A percentile compares a stretch with the other conserved stretches of the same genome.
Evolutionary conservation across 35 echinoderm and acorn worm genomes (phyloP).

Genomic region (Ophiothrix spiculata): DNA sequence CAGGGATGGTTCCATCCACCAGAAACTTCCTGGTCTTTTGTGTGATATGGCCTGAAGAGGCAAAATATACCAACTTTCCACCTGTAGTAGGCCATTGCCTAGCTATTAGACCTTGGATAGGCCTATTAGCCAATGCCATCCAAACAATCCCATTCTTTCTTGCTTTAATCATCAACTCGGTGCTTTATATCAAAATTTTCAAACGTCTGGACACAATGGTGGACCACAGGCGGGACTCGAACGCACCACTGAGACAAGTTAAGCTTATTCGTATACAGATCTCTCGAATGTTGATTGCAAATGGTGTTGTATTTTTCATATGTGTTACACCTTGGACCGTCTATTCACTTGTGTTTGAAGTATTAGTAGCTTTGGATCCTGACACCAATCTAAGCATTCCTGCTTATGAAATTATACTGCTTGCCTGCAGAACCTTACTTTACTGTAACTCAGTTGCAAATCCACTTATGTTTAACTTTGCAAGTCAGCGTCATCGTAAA

Average conservation of each 20-base stretch:
- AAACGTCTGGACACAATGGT: not conserved
- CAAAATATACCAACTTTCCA: conserved; percentile 19
- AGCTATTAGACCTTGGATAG: not conserved
- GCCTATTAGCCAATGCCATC: not conserved
- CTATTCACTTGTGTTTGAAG: not conserved
- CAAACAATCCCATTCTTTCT: conserved; percentile 44
- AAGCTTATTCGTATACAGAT: not conserved
- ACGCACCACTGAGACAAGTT: not conserved
- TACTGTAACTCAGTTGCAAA: not conserved
- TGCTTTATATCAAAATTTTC: conserved; percentile 33
- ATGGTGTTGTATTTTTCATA: not conserved
- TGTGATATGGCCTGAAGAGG: not conserved
- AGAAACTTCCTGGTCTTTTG: not conserved
- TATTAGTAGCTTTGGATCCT: not conserved
- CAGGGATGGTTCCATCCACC: not conserved
- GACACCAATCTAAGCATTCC: not conserved
- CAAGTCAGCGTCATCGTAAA: not conserved
- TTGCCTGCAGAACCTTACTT: not conserved
- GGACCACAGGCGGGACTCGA: not conserved
- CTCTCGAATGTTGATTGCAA: not conserved
- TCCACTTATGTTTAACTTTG: not conserved
- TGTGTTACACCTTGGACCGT: not conserved
- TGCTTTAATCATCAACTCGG: conserved; percentile 5
- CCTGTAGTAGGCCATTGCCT: not conserved
- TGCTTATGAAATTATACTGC: not conserved